Conservation (phyloP, 2,888 invertebrate genomes). For the Nemotelus pantherinus region DNA sequence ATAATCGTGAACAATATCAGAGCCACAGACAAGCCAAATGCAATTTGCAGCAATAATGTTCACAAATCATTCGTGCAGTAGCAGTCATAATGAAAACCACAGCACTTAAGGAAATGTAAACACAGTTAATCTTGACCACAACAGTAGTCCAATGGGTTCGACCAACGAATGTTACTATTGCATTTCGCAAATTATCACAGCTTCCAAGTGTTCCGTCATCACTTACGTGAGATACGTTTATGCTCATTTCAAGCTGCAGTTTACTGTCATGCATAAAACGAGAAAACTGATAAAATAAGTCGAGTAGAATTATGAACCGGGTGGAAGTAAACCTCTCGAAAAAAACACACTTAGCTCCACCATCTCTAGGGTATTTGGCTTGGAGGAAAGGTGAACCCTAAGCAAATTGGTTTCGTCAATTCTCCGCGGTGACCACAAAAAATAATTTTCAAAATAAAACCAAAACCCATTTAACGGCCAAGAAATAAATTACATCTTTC, state of each 20-base stretch:
- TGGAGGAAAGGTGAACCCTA: slow-evolving; percentile 32
- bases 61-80: slow-evolving; percentile 13
- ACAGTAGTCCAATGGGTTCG: neutral
- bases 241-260: neutral
- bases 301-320: slow-evolving; percentile 5
- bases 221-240: slow-evolving; percentile 7
- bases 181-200: slow-evolving; percentile 46
- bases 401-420: slow-evolving; percentile 44
- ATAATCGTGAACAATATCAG: no score
- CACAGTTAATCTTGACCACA: slow-evolving; percentile 39
- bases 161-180: slow-evolving; percentile 27
- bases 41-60: slow-evolving; percentile 2
- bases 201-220: slow-evolving; percentile 38
- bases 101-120: slow-evolving; percentile 45
- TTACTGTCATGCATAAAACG: neutral
- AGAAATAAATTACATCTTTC: slow-evolving; percentile 45
- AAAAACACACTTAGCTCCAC: slow-evolving; percentile 22
- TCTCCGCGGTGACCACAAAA: slow-evolving; percentile 46
- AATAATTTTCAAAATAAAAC: slow-evolving; percentile 43
- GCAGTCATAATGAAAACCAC: slow-evolving; percentile 45
- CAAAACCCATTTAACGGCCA: slow-evolving; percentile 30
- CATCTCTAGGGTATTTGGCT: slow-evolving; percentile 26
- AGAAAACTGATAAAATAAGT: slow-evolving; percentile 1
- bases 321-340: slow-evolving; percentile 16
- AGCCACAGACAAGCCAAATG: neutral